A percentile compares a stretch with the other conserved stretches of the same genome.
Evolutionary conservation across 2,113 vertebrate species (phyloP).

Genomic region (Cryptomyrus ogoouensis): DNA sequence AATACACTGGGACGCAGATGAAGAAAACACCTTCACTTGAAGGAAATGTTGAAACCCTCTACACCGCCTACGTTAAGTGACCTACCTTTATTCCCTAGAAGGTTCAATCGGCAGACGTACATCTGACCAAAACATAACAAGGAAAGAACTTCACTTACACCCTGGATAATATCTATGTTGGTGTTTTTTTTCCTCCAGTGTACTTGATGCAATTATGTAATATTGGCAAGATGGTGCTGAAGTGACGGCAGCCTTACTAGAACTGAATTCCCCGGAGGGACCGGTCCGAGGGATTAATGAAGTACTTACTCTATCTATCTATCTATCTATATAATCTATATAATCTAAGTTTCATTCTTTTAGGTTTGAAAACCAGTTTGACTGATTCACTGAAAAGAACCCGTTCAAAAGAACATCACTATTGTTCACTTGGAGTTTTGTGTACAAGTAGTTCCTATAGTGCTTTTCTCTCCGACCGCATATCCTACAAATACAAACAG

Average conservation of each 20-base stretch:
- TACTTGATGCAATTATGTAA: background rate
- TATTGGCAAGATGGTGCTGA: no score
- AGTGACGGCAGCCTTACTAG: no score
- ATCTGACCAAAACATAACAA: background rate
- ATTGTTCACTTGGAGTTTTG: background rate
- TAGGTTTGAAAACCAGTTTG: background rate
- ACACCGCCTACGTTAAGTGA: background rate
- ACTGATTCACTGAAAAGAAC: background rate
- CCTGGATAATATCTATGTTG: background rate
- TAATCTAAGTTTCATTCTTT: background rate
- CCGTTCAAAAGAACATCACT: background rate
- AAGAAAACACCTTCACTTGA: background rate
- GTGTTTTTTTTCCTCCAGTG: background rate
- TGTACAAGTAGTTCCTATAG: background rate
- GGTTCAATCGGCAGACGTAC: background rate
- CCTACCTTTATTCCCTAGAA: background rate
- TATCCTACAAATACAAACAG: background rate
- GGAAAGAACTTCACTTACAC: background rate
- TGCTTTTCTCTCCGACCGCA: background rate
- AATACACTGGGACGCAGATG: background rate
- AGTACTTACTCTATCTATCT: no score
- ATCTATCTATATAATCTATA: no score
- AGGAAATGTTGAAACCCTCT: background rate
- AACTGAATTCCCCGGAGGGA: no score
- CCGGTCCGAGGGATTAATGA: no score